Evolutionary conservation across 2,797 vertebrate genomes (phyloP), one percentile per base, ranked within the genome.

Genomic region (Muraenolepis orangiensis): DNA sequence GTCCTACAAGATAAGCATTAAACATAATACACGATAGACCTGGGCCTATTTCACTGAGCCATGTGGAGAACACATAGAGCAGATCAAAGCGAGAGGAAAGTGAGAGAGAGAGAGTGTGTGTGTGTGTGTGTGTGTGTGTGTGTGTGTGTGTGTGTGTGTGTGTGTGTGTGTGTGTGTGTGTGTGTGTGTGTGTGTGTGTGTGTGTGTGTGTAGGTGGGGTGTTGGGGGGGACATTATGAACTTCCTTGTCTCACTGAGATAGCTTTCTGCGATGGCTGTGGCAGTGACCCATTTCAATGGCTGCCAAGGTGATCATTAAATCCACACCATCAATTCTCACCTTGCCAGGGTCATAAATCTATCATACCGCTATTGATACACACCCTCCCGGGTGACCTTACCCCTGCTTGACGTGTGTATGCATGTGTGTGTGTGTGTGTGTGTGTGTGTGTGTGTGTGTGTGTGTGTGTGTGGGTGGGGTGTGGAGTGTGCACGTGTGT

Each of bases 321-420:
- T 31, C 38, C 71, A 61, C 66, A 70, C 30, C 34, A 20, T 20
- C 23, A 38, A n/a, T 30, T 42, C 38, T 38, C 72, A 30, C 29
- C 30, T 46, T 30, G 26, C 30, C 46, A 57, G 30, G 46, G 71
- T 69, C 75, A 64, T 72, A 69, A 36, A 69, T 76, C 66, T 38
- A 61, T 72, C 71, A 69, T 28, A 10, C 61, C 30, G 16, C 71
- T 77, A 70, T 73, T 77, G 76, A 77, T 71, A 74, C 64, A 69
- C 40, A 73, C 71, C 57, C 42, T 64, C 34, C n/a, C 12, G 13
- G 68, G n/a, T 28, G 11, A 73, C 10, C 34, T 29, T 74, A 14
- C 68, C 20, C 16, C 32, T 68, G 5, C 23, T 34, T 64, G 31
- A 5, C 16, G 42, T 18, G 42, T 18, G 42, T 16, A 2, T 46